phyloP scores from a whole-genome alignment of 2,797 vertebrate species.

The Acanthornis magna region DNA sequence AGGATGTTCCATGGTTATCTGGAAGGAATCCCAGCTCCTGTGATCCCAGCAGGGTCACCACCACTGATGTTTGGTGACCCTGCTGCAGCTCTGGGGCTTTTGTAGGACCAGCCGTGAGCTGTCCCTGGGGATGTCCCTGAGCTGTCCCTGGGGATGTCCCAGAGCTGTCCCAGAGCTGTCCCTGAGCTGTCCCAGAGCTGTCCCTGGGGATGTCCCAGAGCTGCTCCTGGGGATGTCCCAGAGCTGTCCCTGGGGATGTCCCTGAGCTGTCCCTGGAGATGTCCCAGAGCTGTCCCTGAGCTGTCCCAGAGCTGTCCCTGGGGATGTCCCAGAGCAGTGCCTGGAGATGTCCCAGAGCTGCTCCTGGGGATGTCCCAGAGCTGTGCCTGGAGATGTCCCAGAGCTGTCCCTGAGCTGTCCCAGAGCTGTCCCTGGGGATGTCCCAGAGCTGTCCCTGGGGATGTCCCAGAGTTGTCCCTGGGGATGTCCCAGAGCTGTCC shows the following conservation, averaged over 20 bases:
- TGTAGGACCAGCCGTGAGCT: fast-evolving
- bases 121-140: neutral
- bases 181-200: neutral
- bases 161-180: neutral
- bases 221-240: neutral
- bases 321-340: too few species aligned
- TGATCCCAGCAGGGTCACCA: too few species aligned
- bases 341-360: neutral
- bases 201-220: too few species aligned
- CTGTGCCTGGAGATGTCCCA: too few species aligned
- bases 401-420: too few species aligned
- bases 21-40: neutral
- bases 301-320: neutral
- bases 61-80: fast-evolving
- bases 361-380: neutral
- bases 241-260: neutral
- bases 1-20: fast-evolving
- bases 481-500: too few species aligned
- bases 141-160: too few species aligned
- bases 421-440: neutral
- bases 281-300: neutral
- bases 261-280: too few species aligned
- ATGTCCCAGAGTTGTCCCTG: too few species aligned
- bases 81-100: neutral
- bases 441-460: neutral